Base-by-base conservation (phyloP, 2,888 invertebrate species). In the Anarsia innoxiella region DNA sequence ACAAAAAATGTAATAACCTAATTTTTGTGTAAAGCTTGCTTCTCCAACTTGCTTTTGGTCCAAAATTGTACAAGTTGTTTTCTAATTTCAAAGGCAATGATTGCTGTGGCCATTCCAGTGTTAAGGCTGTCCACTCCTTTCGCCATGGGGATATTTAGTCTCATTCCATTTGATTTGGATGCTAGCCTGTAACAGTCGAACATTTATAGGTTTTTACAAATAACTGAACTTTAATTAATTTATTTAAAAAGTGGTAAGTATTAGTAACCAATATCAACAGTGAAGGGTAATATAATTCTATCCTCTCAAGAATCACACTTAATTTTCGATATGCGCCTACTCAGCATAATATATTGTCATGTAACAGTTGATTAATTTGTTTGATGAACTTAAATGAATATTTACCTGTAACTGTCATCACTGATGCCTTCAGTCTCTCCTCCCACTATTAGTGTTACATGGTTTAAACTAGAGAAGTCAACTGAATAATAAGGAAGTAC, bases 341-440 rank as follows among this genome's bases (percentile, higher is more conserved):
- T n/a, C n/a, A n/a, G n/a, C n/a, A n/a, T n/a, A n/a, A n/a, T n/a
- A n/a, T n/a, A n/a, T n/a, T n/a, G n/a, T n/a, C n/a, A n/a, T n/a
- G n/a, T n/a, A n/a, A n/a, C n/a, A n/a, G n/a, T n/a, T n/a, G n/a
- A n/a, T n/a, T n/a, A n/a, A 19, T 19, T 19, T 19, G 19, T 19
- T 19, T 19, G 19, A 19, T n/a, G n/a, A n/a, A n/a, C n/a, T n/a
- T n/a, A n/a, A n/a, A n/a, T n/a, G n/a, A 19, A n/a, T 3, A 27
- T 28, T 62, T 63, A 89, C 89, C 55, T 72, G 57, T 90, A 90
- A 3, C 93, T 91, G 14, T 91, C 87, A 12, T 84, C 65, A 76
- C 94, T 93, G n/a, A 97, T 83, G 0, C 97, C 95, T 66, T 92
- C 89, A 4, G 95, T 95, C 77, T 97, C 97, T 5, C 96, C 96